Conservation (phyloP, 2,888 invertebrate species). For the Caenorhabditis sulstoni region DNA sequence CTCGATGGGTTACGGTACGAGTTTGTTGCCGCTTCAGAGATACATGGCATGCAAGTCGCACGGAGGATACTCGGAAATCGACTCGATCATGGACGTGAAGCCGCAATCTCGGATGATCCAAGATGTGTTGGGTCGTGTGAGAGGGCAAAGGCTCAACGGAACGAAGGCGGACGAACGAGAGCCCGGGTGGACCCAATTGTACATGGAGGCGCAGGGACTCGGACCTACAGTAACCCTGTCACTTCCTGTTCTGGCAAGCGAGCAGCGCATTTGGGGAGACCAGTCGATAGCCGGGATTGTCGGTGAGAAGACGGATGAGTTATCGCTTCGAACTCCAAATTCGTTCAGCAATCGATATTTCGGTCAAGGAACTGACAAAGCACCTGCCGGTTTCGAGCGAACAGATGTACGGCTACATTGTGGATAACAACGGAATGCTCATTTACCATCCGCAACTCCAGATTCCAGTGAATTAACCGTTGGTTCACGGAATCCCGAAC, state of each 20-base stretch:
- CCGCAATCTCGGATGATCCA: constrained; percentile 74
- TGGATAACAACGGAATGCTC: constrained; percentile 79
- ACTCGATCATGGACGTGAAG: constrained; percentile 78
- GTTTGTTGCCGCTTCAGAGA: constrained; percentile 70
- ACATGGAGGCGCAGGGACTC: constrained; percentile 77
- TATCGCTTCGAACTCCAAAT: no score
- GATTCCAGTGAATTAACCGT: constrained; percentile 65
- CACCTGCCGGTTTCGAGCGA: constrained; percentile 62
- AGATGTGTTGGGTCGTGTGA: constrained; percentile 63
- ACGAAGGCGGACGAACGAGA: constrained; percentile 65
- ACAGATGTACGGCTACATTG: constrained; percentile 73
- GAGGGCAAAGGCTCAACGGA: constrained; percentile 45
- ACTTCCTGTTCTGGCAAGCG: constrained; percentile 68
- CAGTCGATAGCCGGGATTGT: constrained; percentile 72
- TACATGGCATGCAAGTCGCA: constrained; percentile 72
- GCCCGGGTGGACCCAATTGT: constrained; percentile 73
- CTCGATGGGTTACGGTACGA: constrained; percentile 78
- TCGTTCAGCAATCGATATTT: constrained; percentile 63
- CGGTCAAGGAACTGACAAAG: constrained; percentile 63
- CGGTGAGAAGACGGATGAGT: no score
- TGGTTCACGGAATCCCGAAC: not conserved
- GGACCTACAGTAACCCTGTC: constrained; percentile 76
- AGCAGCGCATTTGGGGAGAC: constrained; percentile 53
- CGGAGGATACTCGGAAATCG: constrained; percentile 68
- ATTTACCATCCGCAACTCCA: constrained; percentile 77